Conservation (phyloP, 1,140 invertebrate genomes). For the Lepidotrigona ventralis region DNA sequence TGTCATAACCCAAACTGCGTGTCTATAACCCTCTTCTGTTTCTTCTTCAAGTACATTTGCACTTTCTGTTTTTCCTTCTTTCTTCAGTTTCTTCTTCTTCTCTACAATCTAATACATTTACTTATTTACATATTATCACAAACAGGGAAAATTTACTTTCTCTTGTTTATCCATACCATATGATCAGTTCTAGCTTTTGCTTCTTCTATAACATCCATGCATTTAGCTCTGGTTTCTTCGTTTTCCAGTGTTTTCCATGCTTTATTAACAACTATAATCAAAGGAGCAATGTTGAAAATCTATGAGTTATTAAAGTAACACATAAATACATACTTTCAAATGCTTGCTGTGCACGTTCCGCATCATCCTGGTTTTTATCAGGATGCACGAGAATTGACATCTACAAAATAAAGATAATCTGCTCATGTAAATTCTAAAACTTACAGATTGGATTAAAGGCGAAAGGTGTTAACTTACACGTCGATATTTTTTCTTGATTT, state of each 20-base stretch:
- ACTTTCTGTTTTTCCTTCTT: conserved; percentile 89
- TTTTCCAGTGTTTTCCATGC: conserved; percentile 98
- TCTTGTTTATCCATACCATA: conserved; percentile 84
- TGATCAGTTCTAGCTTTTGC: conserved; percentile 96
- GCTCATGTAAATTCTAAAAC: neutral
- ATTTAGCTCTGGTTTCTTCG: conserved; percentile 96
- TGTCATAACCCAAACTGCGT: conserved; percentile 97
- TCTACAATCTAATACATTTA: conserved; percentile 88
- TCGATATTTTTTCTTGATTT: conserved; percentile 98
- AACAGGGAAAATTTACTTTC: neutral
- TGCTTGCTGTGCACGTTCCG: conserved; percentile 95
- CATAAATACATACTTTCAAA: conserved; percentile 87
- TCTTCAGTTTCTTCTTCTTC: conserved; percentile 96
- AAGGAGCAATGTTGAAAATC: conserved; percentile 21
- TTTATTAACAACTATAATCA: conserved; percentile 91
- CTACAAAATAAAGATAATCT: conserved; percentile 75
- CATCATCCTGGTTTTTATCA: conserved; percentile 98
- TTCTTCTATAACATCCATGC: conserved; percentile 98
- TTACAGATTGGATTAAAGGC: neutral
- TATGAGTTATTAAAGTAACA: neutral
- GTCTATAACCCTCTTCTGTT: conserved; percentile 94
- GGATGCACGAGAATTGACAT: conserved; percentile 99
- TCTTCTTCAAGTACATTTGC: conserved; percentile 91
- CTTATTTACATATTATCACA: neutral
- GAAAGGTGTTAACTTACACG: conserved; percentile 80